Evolutionary conservation across 2,113 vertebrate species (phyloP).

Genomic region (Eclectus roratus): DNA sequence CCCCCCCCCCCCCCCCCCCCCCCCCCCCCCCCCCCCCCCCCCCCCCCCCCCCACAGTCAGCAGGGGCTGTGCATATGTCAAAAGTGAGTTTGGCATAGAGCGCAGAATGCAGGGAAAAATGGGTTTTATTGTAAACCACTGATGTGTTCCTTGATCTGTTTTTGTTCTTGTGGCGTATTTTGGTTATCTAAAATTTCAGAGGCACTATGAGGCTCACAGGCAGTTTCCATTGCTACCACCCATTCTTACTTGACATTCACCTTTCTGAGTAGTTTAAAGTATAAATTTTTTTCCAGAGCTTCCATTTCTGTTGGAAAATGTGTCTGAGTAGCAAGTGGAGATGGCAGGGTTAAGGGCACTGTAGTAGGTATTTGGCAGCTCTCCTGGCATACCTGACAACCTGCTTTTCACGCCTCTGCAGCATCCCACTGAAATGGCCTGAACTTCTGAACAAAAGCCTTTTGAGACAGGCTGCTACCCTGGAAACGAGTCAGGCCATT

Average conservation of each 20-base stretch:
- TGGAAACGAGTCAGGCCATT: not conserved
- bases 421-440: not conserved
- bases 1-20: too few relatives aligned
- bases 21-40: too few relatives aligned
- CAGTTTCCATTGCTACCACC: not conserved
- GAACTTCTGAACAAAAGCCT: not conserved
- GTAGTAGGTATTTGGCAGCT: not conserved
- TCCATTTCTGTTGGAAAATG: not conserved
- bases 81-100: not conserved
- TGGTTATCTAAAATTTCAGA: not conserved
- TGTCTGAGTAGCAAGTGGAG: accelerated
- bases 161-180: not conserved
- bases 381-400: not conserved
- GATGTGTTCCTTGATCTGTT: not conserved
- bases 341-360: not conserved
- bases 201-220: not conserved
- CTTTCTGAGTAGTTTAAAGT: not conserved
- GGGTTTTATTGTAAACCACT: not conserved
- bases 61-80: not conserved
- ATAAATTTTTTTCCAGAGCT: not conserved
- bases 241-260: not conserved
- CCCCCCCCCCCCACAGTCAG: too few relatives aligned
- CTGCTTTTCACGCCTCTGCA: not conserved
- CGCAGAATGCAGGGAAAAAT: accelerated
- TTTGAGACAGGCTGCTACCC: not conserved